These are phyloP conservation scores for Pelagia noctiluca DNA, from an alignment of 30 jellyfish, hydroid and myxozoan species.

Conservation along the genomic window DNA sequence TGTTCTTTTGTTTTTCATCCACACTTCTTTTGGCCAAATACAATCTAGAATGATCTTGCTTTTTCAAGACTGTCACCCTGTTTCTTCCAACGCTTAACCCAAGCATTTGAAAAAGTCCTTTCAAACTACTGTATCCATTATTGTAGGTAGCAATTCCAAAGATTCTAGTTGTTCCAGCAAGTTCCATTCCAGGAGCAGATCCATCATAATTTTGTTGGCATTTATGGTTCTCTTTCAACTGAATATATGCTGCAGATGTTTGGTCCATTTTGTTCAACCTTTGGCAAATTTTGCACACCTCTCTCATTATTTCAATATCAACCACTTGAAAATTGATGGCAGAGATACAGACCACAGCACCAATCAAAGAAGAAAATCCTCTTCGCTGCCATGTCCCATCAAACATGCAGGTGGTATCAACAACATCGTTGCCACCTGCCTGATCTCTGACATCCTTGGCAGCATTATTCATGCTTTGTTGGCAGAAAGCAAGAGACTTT, in stretches of 20 bases:
- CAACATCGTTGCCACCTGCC: neutral
- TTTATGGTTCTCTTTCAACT: slow-evolving; percentile 2
- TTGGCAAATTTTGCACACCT: neutral
- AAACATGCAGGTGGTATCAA: slow-evolving; percentile 31
- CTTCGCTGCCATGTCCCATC: slow-evolving; percentile 38
- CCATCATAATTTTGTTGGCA: slow-evolving; percentile 27
- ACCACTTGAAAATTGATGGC: slow-evolving; percentile 6
- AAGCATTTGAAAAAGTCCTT: slow-evolving; percentile 4
- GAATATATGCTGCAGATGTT: neutral
- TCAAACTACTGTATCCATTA: neutral
- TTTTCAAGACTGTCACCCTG: neutral
- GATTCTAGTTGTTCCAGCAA: too few species aligned
- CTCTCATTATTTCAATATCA: slow-evolving; percentile 16
- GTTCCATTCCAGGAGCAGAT: neutral
- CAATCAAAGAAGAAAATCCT: slow-evolving; percentile 30
- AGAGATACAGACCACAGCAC: slow-evolving; percentile 28
- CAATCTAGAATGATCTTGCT: neutral
- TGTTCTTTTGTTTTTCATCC: neutral
- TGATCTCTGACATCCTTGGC: slow-evolving; percentile 13
- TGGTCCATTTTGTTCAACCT: slow-evolving; percentile 3
- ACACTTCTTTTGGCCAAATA: slow-evolving; percentile 6
- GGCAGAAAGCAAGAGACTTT: neutral
- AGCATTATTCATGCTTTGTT: slow-evolving; percentile 7
- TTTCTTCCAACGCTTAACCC: neutral
- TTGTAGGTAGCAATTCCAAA: too few species aligned